Percentiles rank a stretch among this genome's conserved stretches.
Conservation (phyloP, 2,113 vertebrate species). For the Aptenodytes patagonicus region DNA sequence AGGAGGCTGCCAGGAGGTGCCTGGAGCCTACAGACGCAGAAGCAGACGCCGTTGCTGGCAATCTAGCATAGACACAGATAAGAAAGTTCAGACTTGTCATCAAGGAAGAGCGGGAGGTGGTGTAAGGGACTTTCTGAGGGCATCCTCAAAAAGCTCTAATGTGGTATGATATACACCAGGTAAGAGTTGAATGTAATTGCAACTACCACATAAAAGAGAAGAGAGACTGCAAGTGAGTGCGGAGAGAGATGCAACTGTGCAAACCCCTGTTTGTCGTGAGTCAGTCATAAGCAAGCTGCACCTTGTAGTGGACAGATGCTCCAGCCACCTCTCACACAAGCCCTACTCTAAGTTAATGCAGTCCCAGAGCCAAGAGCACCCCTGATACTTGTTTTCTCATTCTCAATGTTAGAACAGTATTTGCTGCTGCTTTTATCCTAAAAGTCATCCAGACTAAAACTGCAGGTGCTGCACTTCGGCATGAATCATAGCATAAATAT, state of each 20-base stretch:
- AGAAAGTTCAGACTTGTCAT: background rate
- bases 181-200: background rate
- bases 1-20: background rate
- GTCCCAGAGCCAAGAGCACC: background rate
- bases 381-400: background rate
- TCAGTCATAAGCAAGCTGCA: background rate
- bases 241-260: background rate
- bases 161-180: background rate
- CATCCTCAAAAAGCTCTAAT: background rate
- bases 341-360: background rate
- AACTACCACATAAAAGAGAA: background rate
- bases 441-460: background rate
- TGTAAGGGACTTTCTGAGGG: background rate
- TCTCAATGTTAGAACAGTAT: background rate
- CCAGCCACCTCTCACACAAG: background rate
- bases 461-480: background rate
- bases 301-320: background rate
- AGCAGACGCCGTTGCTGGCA: background rate
- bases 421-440: background rate
- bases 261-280: background rate
- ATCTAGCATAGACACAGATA: background rate
- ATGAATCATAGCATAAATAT: background rate
- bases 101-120: background rate
- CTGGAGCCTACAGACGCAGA: background rate
- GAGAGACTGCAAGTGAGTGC: background rate